These are phyloP conservation scores for Himalopsyche tibetana DNA, from an alignment of 2,888 invertebrate species.

Conservation along the genomic window DNA sequence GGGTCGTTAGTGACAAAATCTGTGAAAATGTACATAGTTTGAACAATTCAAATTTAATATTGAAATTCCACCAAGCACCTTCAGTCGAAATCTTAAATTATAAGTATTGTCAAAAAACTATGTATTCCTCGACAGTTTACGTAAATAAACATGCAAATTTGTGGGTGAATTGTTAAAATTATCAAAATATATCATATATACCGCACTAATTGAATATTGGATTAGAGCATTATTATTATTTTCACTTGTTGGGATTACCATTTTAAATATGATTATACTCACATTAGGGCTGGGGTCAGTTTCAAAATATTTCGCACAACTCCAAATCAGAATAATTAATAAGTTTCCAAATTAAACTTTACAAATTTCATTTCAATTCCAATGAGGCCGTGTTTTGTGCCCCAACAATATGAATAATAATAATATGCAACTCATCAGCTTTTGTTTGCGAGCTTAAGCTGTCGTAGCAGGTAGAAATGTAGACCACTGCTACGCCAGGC, in stretches of 20 bases:
- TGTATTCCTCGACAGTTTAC: no score
- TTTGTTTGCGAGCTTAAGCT: constrained; percentile 40
- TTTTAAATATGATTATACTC: neutral
- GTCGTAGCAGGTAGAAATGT: constrained; percentile 17
- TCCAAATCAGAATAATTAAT: neutral
- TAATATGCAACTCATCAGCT: constrained; percentile 34
- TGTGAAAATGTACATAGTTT: no score
- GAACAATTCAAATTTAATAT: no score
- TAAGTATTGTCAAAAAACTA: no score
- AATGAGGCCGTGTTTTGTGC: neutral
- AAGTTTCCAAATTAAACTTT: neutral
- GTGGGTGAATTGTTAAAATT: no score
- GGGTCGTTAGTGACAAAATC: no score
- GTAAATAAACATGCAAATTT: no score
- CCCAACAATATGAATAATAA: constrained; percentile 16
- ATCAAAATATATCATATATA: no score
- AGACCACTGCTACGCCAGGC: neutral
- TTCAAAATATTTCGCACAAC: neutral
- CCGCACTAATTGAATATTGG: no score
- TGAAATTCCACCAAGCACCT: no score
- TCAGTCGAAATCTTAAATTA: no score
- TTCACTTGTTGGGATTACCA: neutral
- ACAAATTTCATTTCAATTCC: constrained; percentile 18
- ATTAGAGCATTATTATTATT: no score
- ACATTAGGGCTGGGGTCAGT: neutral